phyloP scores from a whole-genome alignment of 2,888 invertebrate species.

The Spodoptera picta region DNA sequence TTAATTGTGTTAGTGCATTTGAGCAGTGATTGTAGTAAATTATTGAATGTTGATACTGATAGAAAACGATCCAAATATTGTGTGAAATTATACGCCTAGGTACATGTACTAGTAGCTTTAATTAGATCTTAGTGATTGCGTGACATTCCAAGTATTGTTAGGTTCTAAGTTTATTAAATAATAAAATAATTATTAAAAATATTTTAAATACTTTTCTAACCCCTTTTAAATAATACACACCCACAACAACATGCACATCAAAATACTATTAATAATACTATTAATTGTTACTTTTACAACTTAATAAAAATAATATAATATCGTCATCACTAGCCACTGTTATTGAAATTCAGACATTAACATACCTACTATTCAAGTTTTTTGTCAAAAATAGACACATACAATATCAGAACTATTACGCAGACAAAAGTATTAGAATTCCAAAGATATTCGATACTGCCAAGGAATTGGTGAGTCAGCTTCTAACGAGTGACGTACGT shows the following conservation, averaged over 20 bases:
- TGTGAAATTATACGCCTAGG: constrained; percentile 6
- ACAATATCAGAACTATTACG: not conserved
- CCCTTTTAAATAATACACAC: not conserved
- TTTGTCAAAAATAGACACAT: not conserved
- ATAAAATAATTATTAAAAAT: constrained; percentile 1
- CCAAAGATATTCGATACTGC: not conserved
- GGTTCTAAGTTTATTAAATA: constrained; percentile 26
- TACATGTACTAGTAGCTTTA: constrained; percentile 38
- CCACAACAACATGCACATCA: not conserved
- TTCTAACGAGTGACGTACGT: constrained; percentile 1
- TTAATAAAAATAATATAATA: no score
- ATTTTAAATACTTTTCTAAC: not conserved
- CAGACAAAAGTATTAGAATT: constrained; percentile 9
- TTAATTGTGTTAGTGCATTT: not conserved
- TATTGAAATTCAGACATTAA: no score
- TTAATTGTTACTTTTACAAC: no score
- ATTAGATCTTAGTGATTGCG: constrained; percentile 8
- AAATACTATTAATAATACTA: no score
- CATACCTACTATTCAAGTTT: no score
- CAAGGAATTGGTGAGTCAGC: constrained; percentile 34
- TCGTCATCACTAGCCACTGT: no score
- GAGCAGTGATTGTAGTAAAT: not conserved
- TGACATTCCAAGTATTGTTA: constrained; percentile 54
- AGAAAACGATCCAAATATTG: constrained; percentile 9
- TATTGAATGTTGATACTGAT: constrained; percentile 10